A percentile compares a stretch with the other conserved stretches of the same genome.
These are phyloP conservation scores for Vombatus ursinus DNA, from an alignment of 2,113 vertebrate genomes.

Conservation along the genomic window DNA sequence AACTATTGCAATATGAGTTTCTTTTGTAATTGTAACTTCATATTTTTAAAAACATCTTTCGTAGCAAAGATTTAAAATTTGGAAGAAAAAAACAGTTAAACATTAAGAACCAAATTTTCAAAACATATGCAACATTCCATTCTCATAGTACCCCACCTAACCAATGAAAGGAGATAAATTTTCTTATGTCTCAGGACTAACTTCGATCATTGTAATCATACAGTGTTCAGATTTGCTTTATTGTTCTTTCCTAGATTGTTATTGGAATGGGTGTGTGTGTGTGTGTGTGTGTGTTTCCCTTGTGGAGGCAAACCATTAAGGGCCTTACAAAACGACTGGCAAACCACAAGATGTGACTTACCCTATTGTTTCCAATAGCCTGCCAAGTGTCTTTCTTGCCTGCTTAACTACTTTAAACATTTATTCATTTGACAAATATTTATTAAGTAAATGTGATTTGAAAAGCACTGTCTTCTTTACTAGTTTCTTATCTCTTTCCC, in stretches of 20 bases:
- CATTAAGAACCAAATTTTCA: not conserved
- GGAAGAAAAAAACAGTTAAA: not conserved
- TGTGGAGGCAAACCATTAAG: not conserved
- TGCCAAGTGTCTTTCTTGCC: not conserved
- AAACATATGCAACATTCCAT: not conserved
- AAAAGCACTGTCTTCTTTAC: not conserved
- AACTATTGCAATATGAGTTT: not conserved
- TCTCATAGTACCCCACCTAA: not conserved
- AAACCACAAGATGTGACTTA: not conserved
- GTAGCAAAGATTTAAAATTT: not conserved
- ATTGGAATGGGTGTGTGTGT: not conserved
- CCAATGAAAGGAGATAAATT: not conserved
- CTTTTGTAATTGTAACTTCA: not conserved
- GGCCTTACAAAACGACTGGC: not conserved
- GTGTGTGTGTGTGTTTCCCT: not conserved
- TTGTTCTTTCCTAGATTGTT: not conserved
- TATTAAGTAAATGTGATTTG: not conserved
- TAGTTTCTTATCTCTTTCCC: not conserved
- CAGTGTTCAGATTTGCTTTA: not conserved
- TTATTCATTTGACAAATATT: not conserved
- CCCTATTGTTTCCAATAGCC: not conserved
- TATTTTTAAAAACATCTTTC: not conserved
- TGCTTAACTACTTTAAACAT: not conserved
- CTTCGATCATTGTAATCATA: not conserved
- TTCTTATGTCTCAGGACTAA: not conserved